A percentile compares a stretch with the other conserved stretches of the same genome.
phyloP scores from a whole-genome alignment of 2,113 vertebrate species.

The Capreolus pygargus region DNA sequence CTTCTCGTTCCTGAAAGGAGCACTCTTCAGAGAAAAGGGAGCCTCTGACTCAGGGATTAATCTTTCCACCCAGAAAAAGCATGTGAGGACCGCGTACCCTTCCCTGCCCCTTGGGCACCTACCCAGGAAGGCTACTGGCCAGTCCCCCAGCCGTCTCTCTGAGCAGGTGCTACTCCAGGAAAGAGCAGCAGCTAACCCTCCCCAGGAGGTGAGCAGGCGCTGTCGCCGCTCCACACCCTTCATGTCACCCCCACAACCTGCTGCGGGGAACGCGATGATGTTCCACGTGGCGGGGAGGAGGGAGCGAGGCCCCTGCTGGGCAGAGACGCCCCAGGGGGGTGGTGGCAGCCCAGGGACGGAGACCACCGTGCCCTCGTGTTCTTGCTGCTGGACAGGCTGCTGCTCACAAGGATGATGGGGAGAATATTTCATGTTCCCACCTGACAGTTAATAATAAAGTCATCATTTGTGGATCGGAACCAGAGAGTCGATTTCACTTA shows the following conservation, averaged over 20 bases:
- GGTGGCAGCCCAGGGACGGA: not conserved
- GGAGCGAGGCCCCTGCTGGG: not conserved
- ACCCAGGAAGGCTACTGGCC: not conserved
- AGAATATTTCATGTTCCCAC: not conserved
- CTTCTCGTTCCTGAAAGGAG: not conserved
- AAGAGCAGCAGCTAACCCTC: not conserved
- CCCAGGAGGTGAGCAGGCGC: not conserved
- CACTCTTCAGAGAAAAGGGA: not conserved
- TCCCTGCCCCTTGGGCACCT: not conserved
- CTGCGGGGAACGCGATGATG: fast-evolving
- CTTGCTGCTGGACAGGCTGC: not conserved
- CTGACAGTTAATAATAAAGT: not conserved
- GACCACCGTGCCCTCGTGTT: fast-evolving
- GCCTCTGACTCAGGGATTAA: not conserved
- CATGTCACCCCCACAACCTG: not conserved
- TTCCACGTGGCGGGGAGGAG: not conserved
- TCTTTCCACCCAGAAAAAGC: not conserved
- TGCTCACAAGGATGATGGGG: not conserved
- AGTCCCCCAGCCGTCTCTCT: not conserved
- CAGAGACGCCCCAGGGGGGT: not conserved
- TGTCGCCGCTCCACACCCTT: fast-evolving
- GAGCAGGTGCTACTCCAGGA: not conserved
- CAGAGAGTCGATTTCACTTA: not conserved
- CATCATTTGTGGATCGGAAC: not conserved
- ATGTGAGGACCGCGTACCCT: too few relatives aligned